These are phyloP conservation scores for Meloidogyne hapla DNA, from an alignment of 1,140 invertebrate genomes.

Conservation along the genomic window DNA sequence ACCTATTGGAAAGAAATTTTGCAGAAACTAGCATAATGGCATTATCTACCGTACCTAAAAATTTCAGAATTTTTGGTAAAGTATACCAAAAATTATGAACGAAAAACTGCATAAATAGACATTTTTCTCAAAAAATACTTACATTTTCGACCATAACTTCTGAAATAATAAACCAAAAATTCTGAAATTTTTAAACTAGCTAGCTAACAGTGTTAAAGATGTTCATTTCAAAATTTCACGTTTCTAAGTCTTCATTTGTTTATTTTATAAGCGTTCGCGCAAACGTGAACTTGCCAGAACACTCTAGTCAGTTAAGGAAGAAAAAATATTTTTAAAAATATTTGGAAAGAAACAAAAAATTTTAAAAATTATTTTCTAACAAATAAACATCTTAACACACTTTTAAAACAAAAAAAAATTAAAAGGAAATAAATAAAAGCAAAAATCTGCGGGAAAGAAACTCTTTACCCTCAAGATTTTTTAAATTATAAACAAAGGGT, in stretches of 20 bases:
- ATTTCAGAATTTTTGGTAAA: not conserved
- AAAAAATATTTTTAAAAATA: not conserved
- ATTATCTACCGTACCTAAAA: not conserved
- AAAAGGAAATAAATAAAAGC: not conserved
- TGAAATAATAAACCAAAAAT: not conserved
- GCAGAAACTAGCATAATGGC: not conserved
- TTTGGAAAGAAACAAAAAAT: not conserved
- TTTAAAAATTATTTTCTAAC: not conserved
- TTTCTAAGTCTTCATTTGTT: not conserved
- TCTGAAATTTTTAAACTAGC: not conserved
- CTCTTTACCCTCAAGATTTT: not conserved
- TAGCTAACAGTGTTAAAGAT: not conserved
- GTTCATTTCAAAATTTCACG: not conserved
- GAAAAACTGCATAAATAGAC: not conserved
- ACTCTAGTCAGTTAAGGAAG: not conserved
- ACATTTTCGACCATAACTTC: not conserved
- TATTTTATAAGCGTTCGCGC: not conserved
- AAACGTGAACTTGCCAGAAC: not conserved
- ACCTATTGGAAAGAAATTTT: not conserved
- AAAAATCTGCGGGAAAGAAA: slow-evolving; percentile 1
- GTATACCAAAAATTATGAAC: not conserved
- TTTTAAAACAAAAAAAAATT: not conserved
- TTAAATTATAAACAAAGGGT: not conserved
- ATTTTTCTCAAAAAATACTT: not conserved
- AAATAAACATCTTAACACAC: not conserved